These are phyloP conservation scores for Lasioglossum malachurum DNA, from an alignment of 2,888 invertebrate species.

Conservation along the genomic window DNA sequence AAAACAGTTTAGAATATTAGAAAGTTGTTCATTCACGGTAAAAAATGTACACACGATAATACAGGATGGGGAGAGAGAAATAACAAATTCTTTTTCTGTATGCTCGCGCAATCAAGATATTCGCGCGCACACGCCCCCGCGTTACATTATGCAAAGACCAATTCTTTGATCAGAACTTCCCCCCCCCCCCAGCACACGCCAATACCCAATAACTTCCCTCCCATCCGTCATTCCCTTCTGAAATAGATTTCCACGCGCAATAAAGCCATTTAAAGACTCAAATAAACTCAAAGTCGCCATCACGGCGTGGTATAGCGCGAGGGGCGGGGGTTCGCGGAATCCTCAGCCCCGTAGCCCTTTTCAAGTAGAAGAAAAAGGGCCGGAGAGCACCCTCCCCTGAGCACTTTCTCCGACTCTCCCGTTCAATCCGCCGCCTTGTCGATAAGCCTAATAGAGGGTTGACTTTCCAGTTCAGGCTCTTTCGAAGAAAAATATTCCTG, in stretches of 20 bases:
- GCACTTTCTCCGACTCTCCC: slow-evolving; percentile 14
- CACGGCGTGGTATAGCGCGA: not conserved
- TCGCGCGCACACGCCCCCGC: not conserved
- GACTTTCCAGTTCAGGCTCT: not conserved
- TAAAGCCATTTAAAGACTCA: not conserved
- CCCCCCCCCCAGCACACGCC: not conserved
- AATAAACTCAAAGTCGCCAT: not conserved
- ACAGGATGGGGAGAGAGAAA: not conserved
- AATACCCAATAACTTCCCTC: not conserved
- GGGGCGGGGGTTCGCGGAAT: not conserved
- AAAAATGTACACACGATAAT: not conserved
- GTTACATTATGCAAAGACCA: not conserved
- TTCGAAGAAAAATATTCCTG: slow-evolving; percentile 7
- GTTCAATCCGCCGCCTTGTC: slow-evolving; percentile 19
- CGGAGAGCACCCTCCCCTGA: not conserved
- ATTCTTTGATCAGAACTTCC: not conserved
- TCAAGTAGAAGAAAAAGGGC: slow-evolving; percentile 13
- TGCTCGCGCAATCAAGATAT: not conserved
- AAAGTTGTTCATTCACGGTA: not conserved
- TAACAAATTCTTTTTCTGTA: not conserved
- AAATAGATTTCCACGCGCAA: slow-evolving; percentile 11
- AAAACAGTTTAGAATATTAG: too few species aligned
- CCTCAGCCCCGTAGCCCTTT: slow-evolving; percentile 5
- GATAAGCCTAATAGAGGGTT: slow-evolving; percentile 27
- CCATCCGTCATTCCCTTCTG: not conserved